Percentiles rank a stretch among this genome's conserved stretches.
Conservation (phyloP, 2,113 vertebrate genomes). For the Bothrops jararaca region DNA sequence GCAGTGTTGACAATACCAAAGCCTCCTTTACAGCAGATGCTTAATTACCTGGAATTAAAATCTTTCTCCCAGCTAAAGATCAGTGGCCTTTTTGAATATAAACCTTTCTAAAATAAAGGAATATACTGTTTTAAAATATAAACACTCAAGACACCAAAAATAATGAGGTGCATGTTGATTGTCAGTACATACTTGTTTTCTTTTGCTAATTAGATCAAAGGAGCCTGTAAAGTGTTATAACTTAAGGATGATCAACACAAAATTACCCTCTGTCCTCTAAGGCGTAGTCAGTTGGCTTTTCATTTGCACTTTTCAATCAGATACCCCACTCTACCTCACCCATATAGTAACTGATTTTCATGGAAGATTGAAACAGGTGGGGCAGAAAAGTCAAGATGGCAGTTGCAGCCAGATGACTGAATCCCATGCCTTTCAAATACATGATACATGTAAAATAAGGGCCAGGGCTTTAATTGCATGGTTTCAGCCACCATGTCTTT, state of each 20-base stretch:
- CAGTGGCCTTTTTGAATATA: neutral
- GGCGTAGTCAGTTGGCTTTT: neutral
- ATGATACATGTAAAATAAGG: neutral
- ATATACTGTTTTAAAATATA: neutral
- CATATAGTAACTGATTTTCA: neutral
- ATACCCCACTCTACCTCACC: neutral
- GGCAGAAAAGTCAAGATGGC: neutral
- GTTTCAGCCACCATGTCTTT: neutral
- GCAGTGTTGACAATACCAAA: neutral
- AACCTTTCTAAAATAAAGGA: accelerated
- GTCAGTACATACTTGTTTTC: neutral
- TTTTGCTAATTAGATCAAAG: neutral
- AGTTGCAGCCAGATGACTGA: neutral
- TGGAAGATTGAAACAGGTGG: neutral
- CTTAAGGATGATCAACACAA: neutral
- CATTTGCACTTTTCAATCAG: neutral
- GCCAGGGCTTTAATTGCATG: neutral
- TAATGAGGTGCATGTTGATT: neutral
- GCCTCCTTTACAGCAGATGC: neutral
- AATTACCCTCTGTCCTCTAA: too few relatives aligned
- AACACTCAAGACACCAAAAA: neutral
- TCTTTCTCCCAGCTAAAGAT: neutral
- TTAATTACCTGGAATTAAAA: constrained; percentile 3
- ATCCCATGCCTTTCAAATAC: neutral
- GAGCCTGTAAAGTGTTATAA: neutral